Percentiles rank a stretch among this genome's conserved stretches.
Evolutionary conservation across 1,140 invertebrate species (phyloP).

Genomic region (Streblospio benedicti): DNA sequence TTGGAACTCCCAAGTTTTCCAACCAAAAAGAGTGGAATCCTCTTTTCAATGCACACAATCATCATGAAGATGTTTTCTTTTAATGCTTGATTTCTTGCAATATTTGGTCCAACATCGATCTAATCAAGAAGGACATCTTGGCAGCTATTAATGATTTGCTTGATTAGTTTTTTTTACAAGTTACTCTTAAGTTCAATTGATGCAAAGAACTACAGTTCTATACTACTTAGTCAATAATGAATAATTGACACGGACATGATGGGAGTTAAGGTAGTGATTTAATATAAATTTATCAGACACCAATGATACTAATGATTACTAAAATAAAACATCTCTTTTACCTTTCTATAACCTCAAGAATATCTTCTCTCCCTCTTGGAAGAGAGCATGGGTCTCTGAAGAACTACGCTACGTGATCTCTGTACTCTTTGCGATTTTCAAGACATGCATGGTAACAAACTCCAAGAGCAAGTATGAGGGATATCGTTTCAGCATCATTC

Average conservation of each 20-base stretch:
- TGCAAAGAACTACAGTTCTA: neutral
- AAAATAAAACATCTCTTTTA: constrained; percentile 3
- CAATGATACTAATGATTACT: neutral
- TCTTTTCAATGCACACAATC: constrained; percentile 35
- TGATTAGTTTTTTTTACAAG: neutral
- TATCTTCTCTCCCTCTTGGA: constrained; percentile 15
- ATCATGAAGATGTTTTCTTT: constrained; percentile 43
- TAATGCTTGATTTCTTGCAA: constrained; percentile 37
- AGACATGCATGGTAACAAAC: constrained; percentile 35
- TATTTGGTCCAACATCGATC: constrained; percentile 29
- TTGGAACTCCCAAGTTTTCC: constrained; percentile 43
- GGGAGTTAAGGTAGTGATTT: neutral
- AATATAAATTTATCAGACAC: neutral
- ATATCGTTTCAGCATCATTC: constrained; percentile 20
- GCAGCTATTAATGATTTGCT: too few species aligned
- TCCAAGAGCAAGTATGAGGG: constrained; percentile 30
- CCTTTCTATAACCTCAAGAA: constrained; percentile 28
- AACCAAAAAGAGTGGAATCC: constrained; percentile 39
- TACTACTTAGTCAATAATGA: too few species aligned
- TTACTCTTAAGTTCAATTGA: neutral
- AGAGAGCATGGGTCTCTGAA: constrained; percentile 21
- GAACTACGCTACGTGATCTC: constrained; percentile 12
- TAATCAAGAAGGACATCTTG: constrained; percentile 34
- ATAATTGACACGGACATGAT: neutral
- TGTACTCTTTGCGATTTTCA: constrained; percentile 23